A percentile compares a stretch with the other conserved stretches of the same genome.
These are phyloP conservation scores for Torymus auratus DNA, from an alignment of 2,888 invertebrate genomes.

Conservation along the genomic window DNA sequence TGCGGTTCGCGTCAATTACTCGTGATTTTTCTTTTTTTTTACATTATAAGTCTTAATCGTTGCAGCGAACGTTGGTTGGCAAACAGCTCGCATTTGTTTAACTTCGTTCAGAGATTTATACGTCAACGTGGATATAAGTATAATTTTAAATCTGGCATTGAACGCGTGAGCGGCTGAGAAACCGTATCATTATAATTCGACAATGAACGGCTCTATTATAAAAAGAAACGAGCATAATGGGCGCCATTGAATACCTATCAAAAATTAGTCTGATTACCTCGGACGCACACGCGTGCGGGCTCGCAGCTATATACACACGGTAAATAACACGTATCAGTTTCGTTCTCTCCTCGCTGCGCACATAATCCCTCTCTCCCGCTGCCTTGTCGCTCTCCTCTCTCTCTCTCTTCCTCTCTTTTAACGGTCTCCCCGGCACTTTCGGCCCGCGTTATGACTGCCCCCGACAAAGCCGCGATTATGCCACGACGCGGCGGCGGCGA, in stretches of 20 bases:
- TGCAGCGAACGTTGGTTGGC: too few species aligned
- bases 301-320: not conserved
- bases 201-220: too few species aligned
- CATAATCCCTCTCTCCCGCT: slow-evolving; percentile 50
- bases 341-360: slow-evolving; percentile 13
- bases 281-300: not conserved
- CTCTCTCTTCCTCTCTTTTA: slow-evolving; percentile 47
- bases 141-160: too few species aligned
- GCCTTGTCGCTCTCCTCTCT: slow-evolving; percentile 57
- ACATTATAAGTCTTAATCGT: too few species aligned
- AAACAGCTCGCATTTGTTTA: too few species aligned
- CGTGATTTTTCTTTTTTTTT: too few species aligned
- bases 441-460: slow-evolving; percentile 51
- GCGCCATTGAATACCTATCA: not conserved
- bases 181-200: not conserved
- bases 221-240: too few species aligned
- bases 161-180: not conserved
- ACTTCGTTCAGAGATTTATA: too few species aligned
- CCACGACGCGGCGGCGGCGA: slow-evolving; percentile 28
- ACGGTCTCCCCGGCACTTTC: slow-evolving; percentile 54
- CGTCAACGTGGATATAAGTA: too few species aligned
- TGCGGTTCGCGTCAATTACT: too few species aligned
- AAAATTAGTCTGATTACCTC: slow-evolving; percentile 8
- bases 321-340: slow-evolving; percentile 50
- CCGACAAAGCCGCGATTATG: slow-evolving; percentile 69